Evolutionary conservation across 2,888 invertebrate genomes (phyloP), one percentile per base, ranked within the genome.

Genomic region (Iphiclides podalirius): DNA sequence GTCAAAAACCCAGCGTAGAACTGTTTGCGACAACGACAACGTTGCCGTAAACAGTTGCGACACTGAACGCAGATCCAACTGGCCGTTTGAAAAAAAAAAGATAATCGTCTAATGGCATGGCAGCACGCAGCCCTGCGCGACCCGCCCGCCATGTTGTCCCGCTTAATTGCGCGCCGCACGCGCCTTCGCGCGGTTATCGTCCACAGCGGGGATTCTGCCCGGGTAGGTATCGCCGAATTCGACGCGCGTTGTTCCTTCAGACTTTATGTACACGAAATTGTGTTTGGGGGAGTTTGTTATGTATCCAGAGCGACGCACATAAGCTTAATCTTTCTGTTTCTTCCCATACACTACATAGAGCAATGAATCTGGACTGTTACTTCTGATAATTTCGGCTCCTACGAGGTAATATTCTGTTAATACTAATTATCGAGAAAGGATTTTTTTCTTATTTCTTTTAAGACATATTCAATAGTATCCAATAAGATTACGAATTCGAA

Each of bases 151-250:
- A 49, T 49, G 34, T 49, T 49, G 49, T 12, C 49, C 44, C 50
- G 50, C 55, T 52, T 51, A 52, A 52, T 51, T 52, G 52, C 47
- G 55, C 47, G 45, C 39, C 52, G 55, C 55, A 52, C 55, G 55
- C 55, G 52, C 55, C 52, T 50, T 52, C 45, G 43, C 50, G 52
- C 47, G 45, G 48, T 43, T 48, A 48, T 51, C 47, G 52, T 51
- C 52, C 47, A 43, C 44, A 15, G 40, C 49, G 52, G 42, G 43
- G 34, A 38, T 14, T 39, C 50, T 28, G 31, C 28, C 11, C 31
- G 31, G 13, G 31, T 17, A 14, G 31, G 37, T 12, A 49, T 23
- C 23, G 38, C 39, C 44, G 14, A 49, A 49, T 42, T 42, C 42
- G 33, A 14, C 37, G 42, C 42, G 2, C 42, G 14, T 12, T 6